A percentile compares a stretch with the other conserved stretches of the same genome.
phyloP scores from a whole-genome alignment of 23 tunicate genomes.

The Corella eumyota region DNA sequence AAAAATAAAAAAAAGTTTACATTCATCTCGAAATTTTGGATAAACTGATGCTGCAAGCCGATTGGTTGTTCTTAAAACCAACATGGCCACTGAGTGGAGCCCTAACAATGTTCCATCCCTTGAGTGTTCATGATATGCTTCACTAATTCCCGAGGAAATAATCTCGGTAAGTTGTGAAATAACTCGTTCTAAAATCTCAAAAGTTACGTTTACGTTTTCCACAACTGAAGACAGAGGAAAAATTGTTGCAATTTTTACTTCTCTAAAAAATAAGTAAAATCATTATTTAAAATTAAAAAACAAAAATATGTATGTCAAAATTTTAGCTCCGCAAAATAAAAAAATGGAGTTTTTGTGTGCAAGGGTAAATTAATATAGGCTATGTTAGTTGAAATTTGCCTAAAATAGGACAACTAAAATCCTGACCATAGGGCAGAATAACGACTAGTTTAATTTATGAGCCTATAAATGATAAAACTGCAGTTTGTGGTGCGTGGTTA shows the following conservation, averaged over 20 bases:
- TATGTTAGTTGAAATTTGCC: no score
- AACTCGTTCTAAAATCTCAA: slow-evolving; percentile 55
- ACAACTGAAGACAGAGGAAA: slow-evolving; percentile 38
- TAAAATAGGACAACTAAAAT: no score
- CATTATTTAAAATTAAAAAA: not conserved
- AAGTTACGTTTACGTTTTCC: slow-evolving; percentile 15
- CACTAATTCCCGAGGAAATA: slow-evolving; percentile 27
- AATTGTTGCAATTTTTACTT: slow-evolving; percentile 47
- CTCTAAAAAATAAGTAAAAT: slow-evolving; percentile 8
- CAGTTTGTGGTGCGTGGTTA: no score
- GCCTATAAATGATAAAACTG: no score
- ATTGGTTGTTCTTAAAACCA: slow-evolving; percentile 8
- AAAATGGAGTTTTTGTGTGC: no score
- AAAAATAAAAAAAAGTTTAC: slow-evolving; percentile 5
- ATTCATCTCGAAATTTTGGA: slow-evolving; percentile 86
- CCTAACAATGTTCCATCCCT: slow-evolving; percentile 43
- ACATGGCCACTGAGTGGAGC: slow-evolving; percentile 26
- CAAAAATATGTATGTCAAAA: no score
- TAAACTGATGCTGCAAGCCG: slow-evolving; percentile 32
- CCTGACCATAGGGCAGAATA: no score
- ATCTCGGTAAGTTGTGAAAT: slow-evolving; percentile 50
- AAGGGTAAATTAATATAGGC: not conserved
- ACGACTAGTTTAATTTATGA: no score
- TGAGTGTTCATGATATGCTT: slow-evolving; percentile 17
- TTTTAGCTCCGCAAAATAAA: no score